Evolutionary conservation across 2,113 vertebrate genomes (phyloP), one percentile per base, ranked within the genome.

Genomic region (Silurus glanis): DNA sequence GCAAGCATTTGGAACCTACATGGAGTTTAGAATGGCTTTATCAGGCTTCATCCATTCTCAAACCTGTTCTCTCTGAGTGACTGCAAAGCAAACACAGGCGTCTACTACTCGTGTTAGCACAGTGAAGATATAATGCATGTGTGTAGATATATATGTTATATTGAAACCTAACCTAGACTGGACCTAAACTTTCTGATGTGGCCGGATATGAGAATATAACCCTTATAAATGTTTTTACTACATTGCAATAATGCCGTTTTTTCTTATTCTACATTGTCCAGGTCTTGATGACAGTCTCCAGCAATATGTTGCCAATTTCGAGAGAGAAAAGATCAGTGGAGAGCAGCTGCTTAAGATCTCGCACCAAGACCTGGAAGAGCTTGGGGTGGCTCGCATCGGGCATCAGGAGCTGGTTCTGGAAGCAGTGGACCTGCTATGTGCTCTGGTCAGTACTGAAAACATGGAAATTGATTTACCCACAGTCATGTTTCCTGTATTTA

Each of bases 331-430:
- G 94, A 98, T 99, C 90, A 97, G 97, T 0, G 98, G 98, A 13
- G 97, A 98, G 74, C 97, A 99, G 89, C 94, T 99, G 64, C 92
- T 99, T 84, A 97, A 97, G 93, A 98, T 99, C 92, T 97, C 97
- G 0, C 97, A 99, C 83, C 98, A 99, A 92, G 98, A 99, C 87
- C 96, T 99, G 25, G 97, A 99, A 94, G 97, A 99, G 80, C 94
- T 99, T 17, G 97, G 98, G 0, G 95, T 99, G 85, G 95, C 96
- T 2, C 94, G 97, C 6, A 99, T 99, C 0, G 98, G 98, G 88
- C 98, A 99, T 90, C 98, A 99, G 92, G 98, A 99, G 67, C 95
- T 99, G 64, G 97, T 99, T 88, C 91, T 99, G 89, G 98, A 99
- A 92, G 97, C 98, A 4, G 98, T 99, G 0, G 98, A 99, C 91